These are phyloP conservation scores for Microtus ochrogaster DNA, from an alignment of 2,113 vertebrate genomes.

Conservation along the genomic window DNA sequence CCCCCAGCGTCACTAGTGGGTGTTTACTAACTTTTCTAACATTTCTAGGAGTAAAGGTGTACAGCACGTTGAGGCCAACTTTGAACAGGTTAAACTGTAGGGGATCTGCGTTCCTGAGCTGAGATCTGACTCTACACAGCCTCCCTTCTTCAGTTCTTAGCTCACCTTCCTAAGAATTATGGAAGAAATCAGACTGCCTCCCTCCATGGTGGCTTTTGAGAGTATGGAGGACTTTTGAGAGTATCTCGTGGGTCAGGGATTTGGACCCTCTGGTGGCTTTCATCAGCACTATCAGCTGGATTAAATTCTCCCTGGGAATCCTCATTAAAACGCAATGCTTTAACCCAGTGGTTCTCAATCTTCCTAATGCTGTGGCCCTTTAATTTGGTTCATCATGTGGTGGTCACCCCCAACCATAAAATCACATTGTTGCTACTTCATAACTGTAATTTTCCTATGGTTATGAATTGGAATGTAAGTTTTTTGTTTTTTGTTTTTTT, in stretches of 20 bases:
- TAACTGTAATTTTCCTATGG: background rate
- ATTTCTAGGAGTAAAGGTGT: constrained; percentile 7
- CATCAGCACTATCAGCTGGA: background rate
- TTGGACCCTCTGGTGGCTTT: background rate
- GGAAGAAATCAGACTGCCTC: background rate
- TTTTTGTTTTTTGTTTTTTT: background rate
- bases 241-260: background rate
- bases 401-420: background rate
- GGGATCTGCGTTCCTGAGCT: background rate
- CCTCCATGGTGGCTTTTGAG: background rate
- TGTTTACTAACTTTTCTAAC: background rate
- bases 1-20: background rate
- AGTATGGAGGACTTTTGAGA: constrained; percentile 22
- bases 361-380: background rate
- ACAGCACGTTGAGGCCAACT: background rate
- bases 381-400: background rate
- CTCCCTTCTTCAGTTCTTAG: background rate
- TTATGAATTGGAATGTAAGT: background rate
- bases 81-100: background rate
- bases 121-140: background rate
- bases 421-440: background rate
- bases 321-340: background rate
- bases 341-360: background rate
- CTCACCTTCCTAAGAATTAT: background rate
- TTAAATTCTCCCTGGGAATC: background rate